These are phyloP conservation scores for Catharus ustulatus DNA, from an alignment of 2,797 vertebrate genomes.

Conservation along the genomic window DNA sequence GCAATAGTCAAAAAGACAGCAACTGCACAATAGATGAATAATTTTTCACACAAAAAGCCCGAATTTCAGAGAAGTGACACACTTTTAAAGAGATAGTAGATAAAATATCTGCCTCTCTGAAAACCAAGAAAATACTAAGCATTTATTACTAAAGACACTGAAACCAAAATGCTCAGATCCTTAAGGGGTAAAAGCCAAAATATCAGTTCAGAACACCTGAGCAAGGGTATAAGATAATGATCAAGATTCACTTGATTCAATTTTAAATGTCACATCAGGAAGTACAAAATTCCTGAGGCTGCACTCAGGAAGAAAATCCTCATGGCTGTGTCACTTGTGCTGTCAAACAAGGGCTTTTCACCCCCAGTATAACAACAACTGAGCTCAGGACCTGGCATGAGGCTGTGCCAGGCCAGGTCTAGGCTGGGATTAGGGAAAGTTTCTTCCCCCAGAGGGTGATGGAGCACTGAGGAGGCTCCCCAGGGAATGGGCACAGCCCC, in stretches of 20 bases:
- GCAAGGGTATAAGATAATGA: background rate
- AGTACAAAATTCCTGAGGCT: background rate
- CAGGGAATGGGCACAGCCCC: background rate
- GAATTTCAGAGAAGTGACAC: background rate
- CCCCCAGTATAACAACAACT: background rate
- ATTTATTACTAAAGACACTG: background rate
- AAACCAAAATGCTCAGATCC: background rate
- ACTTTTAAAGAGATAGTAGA: background rate
- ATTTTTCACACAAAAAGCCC: slow-evolving; percentile 12
- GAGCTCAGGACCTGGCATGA: background rate
- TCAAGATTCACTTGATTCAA: background rate
- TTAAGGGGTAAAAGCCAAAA: background rate
- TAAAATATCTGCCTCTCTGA: background rate
- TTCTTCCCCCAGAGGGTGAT: background rate
- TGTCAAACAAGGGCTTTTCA: background rate
- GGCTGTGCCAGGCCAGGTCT: background rate
- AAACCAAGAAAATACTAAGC: background rate
- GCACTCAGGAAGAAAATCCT: background rate
- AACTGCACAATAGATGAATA: background rate
- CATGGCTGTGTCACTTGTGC: background rate
- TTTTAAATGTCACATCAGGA: background rate
- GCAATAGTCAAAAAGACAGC: background rate
- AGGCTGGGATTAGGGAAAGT: fast-evolving
- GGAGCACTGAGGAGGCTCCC: background rate
- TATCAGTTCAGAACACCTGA: background rate